These are phyloP conservation scores for Tricholauxania praeusta DNA, from an alignment of 2,888 invertebrate species.

Conservation along the genomic window DNA sequence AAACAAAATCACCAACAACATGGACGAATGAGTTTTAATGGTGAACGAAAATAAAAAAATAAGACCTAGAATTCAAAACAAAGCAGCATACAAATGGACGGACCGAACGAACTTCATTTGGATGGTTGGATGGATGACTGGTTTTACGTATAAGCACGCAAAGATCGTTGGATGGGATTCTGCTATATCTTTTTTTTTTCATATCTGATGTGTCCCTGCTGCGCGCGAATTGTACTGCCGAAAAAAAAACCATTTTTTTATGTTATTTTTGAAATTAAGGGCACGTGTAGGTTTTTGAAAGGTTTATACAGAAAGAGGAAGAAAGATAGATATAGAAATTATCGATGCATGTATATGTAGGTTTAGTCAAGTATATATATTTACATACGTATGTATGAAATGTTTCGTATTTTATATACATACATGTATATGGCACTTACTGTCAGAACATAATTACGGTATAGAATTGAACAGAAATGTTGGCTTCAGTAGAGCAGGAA, in stretches of 20 bases:
- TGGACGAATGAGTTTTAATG: constrained; percentile 53
- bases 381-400: constrained; percentile 19
- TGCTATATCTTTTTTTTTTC: constrained; percentile 19
- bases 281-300: constrained; percentile 58
- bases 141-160: constrained; percentile 26
- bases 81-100: constrained; percentile 10
- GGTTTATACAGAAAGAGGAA: constrained; percentile 27
- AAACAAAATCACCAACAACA: constrained; percentile 27
- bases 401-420: not conserved
- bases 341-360: constrained; percentile 27
- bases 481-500: constrained; percentile 7
- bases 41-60: constrained; percentile 41
- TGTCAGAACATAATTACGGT: constrained; percentile 49
- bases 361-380: constrained; percentile 12
- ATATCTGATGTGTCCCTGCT: constrained; percentile 35
- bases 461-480: constrained; percentile 36
- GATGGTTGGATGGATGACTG: constrained; percentile 32
- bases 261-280: constrained; percentile 51
- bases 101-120: constrained; percentile 30
- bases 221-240: constrained; percentile 39
- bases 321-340: constrained; percentile 13
- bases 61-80: constrained; percentile 34
- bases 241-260: constrained; percentile 17
- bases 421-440: constrained; percentile 44
- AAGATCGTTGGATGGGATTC: constrained; percentile 38